phyloP scores from a whole-genome alignment of 2,888 invertebrate genomes.

The Lampropteryx suffumata region DNA sequence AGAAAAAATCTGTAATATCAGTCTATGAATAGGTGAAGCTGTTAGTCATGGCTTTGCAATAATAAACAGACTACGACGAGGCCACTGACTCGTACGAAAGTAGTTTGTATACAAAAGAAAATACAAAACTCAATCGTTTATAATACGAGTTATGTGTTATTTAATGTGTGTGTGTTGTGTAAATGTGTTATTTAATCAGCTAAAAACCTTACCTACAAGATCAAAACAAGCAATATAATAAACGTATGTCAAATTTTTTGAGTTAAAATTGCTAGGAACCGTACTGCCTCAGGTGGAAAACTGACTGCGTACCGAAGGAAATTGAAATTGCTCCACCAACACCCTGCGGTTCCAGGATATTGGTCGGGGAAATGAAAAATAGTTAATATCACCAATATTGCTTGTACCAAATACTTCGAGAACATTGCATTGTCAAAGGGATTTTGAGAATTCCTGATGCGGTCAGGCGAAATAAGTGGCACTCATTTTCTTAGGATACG shows the following conservation, averaged over 20 bases:
- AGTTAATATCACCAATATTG: slow-evolving; percentile 39
- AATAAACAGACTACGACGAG: too few relatives aligned
- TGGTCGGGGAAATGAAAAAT: slow-evolving; percentile 68
- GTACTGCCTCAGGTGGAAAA: slow-evolving; percentile 40
- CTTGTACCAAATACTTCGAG: slow-evolving; percentile 29
- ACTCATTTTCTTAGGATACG: slow-evolving; percentile 35
- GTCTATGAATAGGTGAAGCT: too few relatives aligned
- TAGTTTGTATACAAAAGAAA: too few relatives aligned
- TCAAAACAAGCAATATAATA: background rate
- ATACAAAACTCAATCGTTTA: too few relatives aligned
- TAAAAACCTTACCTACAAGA: too few relatives aligned
- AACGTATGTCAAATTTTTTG: background rate
- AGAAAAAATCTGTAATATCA: too few relatives aligned
- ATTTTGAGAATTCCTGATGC: slow-evolving; percentile 33
- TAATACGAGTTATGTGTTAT: too few relatives aligned
- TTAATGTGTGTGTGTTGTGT: too few relatives aligned
- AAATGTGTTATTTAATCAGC: too few relatives aligned
- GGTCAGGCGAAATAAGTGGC: slow-evolving; percentile 32
- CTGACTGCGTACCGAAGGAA: slow-evolving; percentile 57
- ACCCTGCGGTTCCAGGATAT: slow-evolving; percentile 65
- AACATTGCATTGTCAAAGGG: slow-evolving; percentile 22
- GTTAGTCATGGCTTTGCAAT: too few relatives aligned
- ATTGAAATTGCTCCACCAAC: slow-evolving; percentile 72
- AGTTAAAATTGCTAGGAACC: too few relatives aligned
- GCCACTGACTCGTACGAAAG: too few relatives aligned